Base-by-base conservation (phyloP, 2,888 invertebrate species). In the Trisateles emortualis region DNA sequence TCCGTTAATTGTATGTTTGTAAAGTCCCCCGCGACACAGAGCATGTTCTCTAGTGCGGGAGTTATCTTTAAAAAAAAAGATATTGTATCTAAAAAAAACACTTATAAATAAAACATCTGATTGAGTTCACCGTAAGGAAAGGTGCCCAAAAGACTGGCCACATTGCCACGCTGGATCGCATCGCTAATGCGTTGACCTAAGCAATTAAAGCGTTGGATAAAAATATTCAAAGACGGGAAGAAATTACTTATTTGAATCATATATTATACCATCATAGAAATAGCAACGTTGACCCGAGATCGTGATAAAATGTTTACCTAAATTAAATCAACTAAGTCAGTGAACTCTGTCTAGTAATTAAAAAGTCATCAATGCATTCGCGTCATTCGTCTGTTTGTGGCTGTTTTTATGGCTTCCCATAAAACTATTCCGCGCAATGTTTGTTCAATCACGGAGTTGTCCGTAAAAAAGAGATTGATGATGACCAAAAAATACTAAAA, bases 281-380 rank as follows among this genome's bases (percentile, higher is more conserved):
- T 46, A 58, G 51, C 40, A 52, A 58, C 53, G 52, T 61, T 50
- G 26, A 30, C 19, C 45, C 47, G 32, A 8, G 54, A 47, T 44
- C 45, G 33, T 30, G 48, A 45, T 56, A 22, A 61, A 55, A 33
- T 39, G 19, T 33, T 14, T 38, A 53, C 43, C 45, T 47, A 30
- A 52, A 35, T 47, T 13, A 36, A 67, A 57, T 51, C 10, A 17
- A 52, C 26, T 16, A 57, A 68, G 71, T 68, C 75, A 71, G 45
- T 69, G 74, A 82, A 63, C 68, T 56, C 64, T 68, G 64, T 64
- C 57, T 48, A 59, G 80, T 79, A 84, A 86, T 87, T 84, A 85
- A 87, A 86, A 82, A 81, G 75, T 79, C 81, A 74, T 83, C 72
- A 78, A 76, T 72, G 70, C 59, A 59, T 69, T 72, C 71, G 59